A percentile compares a stretch with the other conserved stretches of the same genome.
These are phyloP conservation scores for Oscheius myriophilus DNA, from an alignment of 2,888 invertebrate genomes.

Conservation along the genomic window DNA sequence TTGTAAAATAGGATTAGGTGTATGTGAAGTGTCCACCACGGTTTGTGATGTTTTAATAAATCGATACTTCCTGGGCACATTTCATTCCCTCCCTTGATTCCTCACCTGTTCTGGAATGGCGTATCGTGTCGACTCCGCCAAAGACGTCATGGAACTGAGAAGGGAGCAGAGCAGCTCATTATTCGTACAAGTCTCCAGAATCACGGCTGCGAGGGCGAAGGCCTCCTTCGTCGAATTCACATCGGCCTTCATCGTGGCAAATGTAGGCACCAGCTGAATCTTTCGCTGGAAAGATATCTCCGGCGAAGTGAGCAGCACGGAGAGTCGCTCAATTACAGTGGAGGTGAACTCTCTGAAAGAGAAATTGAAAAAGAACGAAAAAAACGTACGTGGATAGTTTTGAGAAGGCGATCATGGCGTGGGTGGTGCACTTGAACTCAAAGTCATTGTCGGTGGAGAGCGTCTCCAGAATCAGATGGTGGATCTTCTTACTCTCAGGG, in stretches of 20 bases:
- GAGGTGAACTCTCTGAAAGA: conserved; percentile 75
- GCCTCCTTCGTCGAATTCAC: conserved; percentile 29
- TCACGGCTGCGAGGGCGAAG: conserved; percentile 31
- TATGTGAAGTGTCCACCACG: no score
- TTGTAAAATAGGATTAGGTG: no score
- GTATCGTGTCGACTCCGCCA: conserved; percentile 43
- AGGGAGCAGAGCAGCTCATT: conserved; percentile 35
- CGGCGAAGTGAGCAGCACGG: conserved; percentile 91
- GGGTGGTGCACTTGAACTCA: conserved; percentile 94
- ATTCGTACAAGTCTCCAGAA: conserved; percentile 32
- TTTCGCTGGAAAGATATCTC: conserved; percentile 92
- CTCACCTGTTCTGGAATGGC: conserved; percentile 43
- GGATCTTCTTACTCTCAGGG: conserved; percentile 33
- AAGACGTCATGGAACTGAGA: conserved; percentile 40
- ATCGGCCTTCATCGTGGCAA: conserved; percentile 77
- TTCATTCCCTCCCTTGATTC: no score
- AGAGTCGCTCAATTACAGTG: conserved; percentile 92
- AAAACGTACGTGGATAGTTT: conserved; percentile 83
- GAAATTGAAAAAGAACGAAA: neutral
- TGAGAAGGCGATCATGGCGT: conserved; percentile 92
- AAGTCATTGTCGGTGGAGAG: conserved; percentile 90
- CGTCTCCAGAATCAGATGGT: conserved; percentile 52
- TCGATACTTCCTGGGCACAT: no score
- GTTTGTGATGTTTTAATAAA: no score
- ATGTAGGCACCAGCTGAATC: conserved; percentile 86